phyloP scores from a whole-genome alignment of 2,888 invertebrate species.

The Cylloceria caligata region DNA sequence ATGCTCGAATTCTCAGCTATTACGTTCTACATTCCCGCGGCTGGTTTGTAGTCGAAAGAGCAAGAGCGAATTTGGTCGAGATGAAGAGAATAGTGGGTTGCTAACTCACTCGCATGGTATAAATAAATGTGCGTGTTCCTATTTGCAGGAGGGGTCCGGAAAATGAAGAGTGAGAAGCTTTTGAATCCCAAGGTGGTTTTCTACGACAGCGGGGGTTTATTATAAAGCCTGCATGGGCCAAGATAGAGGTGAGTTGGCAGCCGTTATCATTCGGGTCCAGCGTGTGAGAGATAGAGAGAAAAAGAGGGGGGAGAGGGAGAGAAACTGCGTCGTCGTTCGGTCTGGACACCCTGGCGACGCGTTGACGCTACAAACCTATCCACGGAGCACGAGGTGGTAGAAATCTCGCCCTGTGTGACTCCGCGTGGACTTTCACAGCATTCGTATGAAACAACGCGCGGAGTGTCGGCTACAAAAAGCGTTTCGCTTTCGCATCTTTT shows the following conservation, averaged over 20 bases:
- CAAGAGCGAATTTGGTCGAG: slow-evolving; percentile 46
- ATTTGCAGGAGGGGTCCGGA: slow-evolving; percentile 42
- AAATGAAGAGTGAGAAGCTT: slow-evolving; percentile 46
- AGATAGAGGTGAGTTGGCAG: slow-evolving; percentile 81
- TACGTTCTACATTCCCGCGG: neutral
- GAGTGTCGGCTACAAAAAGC: slow-evolving; percentile 40
- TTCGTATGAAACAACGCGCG: slow-evolving; percentile 61
- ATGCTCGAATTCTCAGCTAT: no score
- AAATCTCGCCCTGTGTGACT: slow-evolving; percentile 30
- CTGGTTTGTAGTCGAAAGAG: neutral
- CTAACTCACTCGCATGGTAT: slow-evolving; percentile 45
- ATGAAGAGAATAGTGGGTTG: slow-evolving; percentile 38
- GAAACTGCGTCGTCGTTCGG: slow-evolving; percentile 69
- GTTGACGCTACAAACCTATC: slow-evolving; percentile 35
- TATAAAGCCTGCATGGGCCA: slow-evolving; percentile 84
- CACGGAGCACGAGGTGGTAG: neutral
- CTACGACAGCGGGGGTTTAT: slow-evolving; percentile 77
- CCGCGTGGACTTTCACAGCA: slow-evolving; percentile 36
- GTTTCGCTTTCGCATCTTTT: slow-evolving; percentile 45
- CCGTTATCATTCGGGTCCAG: slow-evolving; percentile 83
- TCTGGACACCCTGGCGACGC: slow-evolving; percentile 55
- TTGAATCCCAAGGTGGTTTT: slow-evolving; percentile 65
- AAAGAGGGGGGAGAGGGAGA: slow-evolving; percentile 24
- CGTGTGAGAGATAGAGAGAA: slow-evolving; percentile 73
- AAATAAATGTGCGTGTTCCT: slow-evolving; percentile 52